Base-by-base conservation (phyloP, 92 coral and sea anemone genomes). In the Scolanthus callimorphus region DNA sequence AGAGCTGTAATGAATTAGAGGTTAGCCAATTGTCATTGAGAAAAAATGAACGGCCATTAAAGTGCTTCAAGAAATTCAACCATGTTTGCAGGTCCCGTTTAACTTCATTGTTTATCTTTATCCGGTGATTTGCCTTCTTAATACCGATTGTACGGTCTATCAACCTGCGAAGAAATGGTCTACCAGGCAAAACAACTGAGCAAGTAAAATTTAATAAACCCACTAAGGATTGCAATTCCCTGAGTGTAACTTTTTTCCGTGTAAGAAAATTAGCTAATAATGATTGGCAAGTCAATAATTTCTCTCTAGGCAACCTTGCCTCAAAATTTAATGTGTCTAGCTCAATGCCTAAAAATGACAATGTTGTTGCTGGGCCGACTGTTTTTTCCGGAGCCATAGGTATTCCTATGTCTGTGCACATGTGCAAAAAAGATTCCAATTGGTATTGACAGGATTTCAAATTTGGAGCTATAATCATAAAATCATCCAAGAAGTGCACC, bases 381-480 rank as follows among this genome's bases (percentile, higher is more conserved):
- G 73, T 75, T 68, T 75, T 75, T 19, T 75, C 79, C 10, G 79
- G 69, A 38, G 90, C 85, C 12, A 78, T 83, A 44, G 88, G 88
- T 17, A 81, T 58, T 17, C 88, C 74, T 0, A 76, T 29, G 25
- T 60, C 56, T 3, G 23, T 4, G 28, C 88, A 81, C 1, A 81
- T 27, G 21, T 25, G 6, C 25, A 81, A 28, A 60, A 74, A 74
- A 2, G 49, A 29, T 13, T 45, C 47, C 29, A 77, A 31, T 31
- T 54, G 77, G 12, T n/a, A 0, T 28, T 57, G 63, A 58, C 86
- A 79, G 9, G 54, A 49, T 9, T 61, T 26, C 3, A 0, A 2
- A 0, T 76, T 20, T 20, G 67, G 63, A 3, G 80, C 80, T 8
- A 68, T 49, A 29, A 65, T 49, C 17, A 72, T 49, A 60, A 50